Conservation (phyloP, 1,140 invertebrate species). For the Sitophilus oryzae region DNA sequence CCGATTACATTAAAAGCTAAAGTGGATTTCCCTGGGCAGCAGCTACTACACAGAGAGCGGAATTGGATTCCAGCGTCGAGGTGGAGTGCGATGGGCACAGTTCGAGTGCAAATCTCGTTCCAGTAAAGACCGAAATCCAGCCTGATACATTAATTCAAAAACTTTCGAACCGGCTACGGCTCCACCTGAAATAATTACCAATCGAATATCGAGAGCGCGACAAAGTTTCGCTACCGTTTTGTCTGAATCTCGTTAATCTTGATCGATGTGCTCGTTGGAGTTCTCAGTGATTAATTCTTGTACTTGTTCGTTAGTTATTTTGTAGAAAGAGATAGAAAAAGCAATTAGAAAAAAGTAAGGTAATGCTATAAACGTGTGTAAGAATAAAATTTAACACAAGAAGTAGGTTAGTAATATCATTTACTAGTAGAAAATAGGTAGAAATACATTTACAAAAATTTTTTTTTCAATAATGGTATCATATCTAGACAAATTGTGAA, state of each 20-base stretch:
- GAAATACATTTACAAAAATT: no score
- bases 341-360: no score
- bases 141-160: not conserved
- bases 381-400: no score
- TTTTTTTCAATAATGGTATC: no score
- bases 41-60: no score
- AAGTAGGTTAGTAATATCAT: no score
- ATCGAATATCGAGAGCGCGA: not conserved
- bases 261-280: not conserved
- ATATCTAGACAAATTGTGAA: no score
- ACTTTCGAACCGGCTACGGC: not conserved
- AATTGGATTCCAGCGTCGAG: not conserved
- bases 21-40: not conserved
- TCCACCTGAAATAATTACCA: not conserved
- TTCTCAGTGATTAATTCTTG: not conserved
- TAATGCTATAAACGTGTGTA: no score
- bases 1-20: not conserved
- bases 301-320: not conserved
- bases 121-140: not conserved
- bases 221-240: not conserved
- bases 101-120: not conserved
- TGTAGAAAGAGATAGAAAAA: no score
- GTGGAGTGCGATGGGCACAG: not conserved
- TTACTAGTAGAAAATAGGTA: no score
- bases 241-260: not conserved